Base-by-base conservation (phyloP, 2,113 vertebrate genomes). In the Hepsetus odoe region DNA sequence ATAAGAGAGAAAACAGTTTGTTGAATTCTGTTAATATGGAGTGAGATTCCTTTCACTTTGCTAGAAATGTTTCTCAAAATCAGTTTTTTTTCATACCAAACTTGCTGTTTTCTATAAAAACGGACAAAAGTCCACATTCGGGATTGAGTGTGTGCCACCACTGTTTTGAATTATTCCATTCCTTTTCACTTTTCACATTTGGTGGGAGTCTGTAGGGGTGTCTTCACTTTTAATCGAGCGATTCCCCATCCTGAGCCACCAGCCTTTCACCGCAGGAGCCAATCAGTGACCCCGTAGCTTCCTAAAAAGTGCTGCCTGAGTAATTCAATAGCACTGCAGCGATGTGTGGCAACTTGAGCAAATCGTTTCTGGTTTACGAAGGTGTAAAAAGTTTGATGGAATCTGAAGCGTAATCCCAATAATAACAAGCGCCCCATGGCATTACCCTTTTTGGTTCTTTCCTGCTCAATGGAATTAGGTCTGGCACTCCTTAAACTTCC, bases 401-500 rank as follows among this genome's bases (percentile, higher is more conserved):
- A 71, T 61, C 66, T 28, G 46, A 61, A 78, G 66, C 66, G 44
- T 77, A 26, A 26, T 67, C 20, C n/a, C 30, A 18, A 16, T 1
- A 30, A 61, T 20, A 78, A 78, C 32, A 78, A 56, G 55, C 24
- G 35, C 75, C 35, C 35, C 16, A 28, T 62, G 51, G 66, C 66
- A 49, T 70, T 77, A 40, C 44, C 56, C 40, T 77, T 26, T 49
- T 32, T 55, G 35, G 59, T 71, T 71, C 30, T 79, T 64, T 49
- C 67, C 74, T 55, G 73, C 58, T 81, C 61, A 74, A 42, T 10
- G 33, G 76, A 71, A 79, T 82, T 74, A 75, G 76, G 65, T 79
- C 64, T 79, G 66, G 81, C 79, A 46, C 68, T 79, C 72, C 56
- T 62, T 49, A 33, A 82, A 82, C 68, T 72, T 69, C 59, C 61